These are phyloP conservation scores for Symphodus melops DNA, from an alignment of 2,113 vertebrate genomes.

Conservation along the genomic window DNA sequence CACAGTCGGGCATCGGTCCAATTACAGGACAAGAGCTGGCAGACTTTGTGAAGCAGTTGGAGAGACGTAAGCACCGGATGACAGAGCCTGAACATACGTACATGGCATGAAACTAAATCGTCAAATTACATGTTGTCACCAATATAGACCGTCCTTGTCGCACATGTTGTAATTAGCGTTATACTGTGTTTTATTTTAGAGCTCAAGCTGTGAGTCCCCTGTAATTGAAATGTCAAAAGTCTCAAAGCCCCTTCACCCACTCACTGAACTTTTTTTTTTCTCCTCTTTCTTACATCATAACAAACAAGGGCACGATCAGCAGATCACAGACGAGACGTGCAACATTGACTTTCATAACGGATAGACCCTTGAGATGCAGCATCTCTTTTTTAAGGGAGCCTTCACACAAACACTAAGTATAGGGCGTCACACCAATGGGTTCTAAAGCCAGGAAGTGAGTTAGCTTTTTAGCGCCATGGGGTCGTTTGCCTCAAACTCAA, in stretches of 20 bases:
- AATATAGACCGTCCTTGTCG: slow-evolving; percentile 41
- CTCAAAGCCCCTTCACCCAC: slow-evolving; percentile 63
- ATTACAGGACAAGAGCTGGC: slow-evolving; percentile 58
- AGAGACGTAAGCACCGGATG: slow-evolving; percentile 63
- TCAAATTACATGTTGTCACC: slow-evolving; percentile 79
- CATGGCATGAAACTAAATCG: slow-evolving; percentile 57
- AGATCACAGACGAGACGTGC: slow-evolving; percentile 19
- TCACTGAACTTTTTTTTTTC: slow-evolving; percentile 17
- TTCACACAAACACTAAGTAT: too few relatives aligned
- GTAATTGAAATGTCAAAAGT: slow-evolving; percentile 78
- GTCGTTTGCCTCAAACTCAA: too few relatives aligned
- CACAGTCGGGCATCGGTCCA: slow-evolving; percentile 61
- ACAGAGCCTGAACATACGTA: slow-evolving; percentile 56
- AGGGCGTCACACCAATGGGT: too few relatives aligned
- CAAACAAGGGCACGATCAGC: slow-evolving; percentile 16
- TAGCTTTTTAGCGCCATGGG: too few relatives aligned
- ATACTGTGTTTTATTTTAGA: slow-evolving; percentile 44
- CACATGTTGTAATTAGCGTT: slow-evolving; percentile 66
- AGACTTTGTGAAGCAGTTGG: slow-evolving; percentile 51
- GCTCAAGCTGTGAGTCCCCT: slow-evolving; percentile 37
- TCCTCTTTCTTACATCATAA: slow-evolving; percentile 2
- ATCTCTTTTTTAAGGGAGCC: too few relatives aligned
- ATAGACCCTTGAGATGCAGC: too few relatives aligned
- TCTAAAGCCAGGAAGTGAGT: too few relatives aligned
- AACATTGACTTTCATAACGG: neutral